A percentile compares a stretch with the other conserved stretches of the same genome.
phyloP scores from a whole-genome alignment of 2,888 invertebrate genomes.

The Heliconius cydno region DNA sequence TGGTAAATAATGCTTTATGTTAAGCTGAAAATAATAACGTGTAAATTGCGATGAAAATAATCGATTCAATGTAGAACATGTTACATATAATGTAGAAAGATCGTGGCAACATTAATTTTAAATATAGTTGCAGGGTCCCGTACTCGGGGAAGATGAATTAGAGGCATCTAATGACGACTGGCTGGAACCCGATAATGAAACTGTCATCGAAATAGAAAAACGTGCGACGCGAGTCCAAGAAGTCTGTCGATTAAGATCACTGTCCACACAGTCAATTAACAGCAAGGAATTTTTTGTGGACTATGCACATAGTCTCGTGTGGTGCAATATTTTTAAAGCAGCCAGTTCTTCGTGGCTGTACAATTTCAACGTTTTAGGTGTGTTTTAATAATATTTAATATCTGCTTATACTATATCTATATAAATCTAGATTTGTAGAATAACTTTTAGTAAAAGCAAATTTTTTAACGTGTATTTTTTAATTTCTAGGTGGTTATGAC shows the following conservation, averaged over 20 bases:
- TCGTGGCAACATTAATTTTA: neutral
- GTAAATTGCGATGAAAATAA: neutral
- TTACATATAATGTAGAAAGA: no score
- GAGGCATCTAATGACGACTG: slow-evolving; percentile 57
- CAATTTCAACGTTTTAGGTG: slow-evolving; percentile 89
- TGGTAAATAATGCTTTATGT: slow-evolving; percentile 59
- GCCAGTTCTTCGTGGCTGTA: slow-evolving; percentile 92
- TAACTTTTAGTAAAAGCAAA: no score
- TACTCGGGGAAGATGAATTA: slow-evolving; percentile 65
- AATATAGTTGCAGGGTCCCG: slow-evolving; percentile 71
- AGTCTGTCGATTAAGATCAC: slow-evolving; percentile 73
- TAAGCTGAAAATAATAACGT: no score
- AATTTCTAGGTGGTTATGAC: slow-evolving; percentile 82
- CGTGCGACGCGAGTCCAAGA: slow-evolving; percentile 74
- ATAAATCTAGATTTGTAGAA: neutral
- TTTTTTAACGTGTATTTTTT: neutral
- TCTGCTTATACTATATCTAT: neutral
- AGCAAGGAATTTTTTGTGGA: slow-evolving; percentile 90
- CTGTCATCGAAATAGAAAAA: slow-evolving; percentile 75
- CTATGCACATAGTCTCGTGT: slow-evolving; percentile 86
- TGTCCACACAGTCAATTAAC: slow-evolving; percentile 80
- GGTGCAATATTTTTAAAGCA: slow-evolving; percentile 90
- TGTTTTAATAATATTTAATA: slow-evolving; percentile 45
- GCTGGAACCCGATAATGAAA: slow-evolving; percentile 71
- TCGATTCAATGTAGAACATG: neutral